These are phyloP conservation scores for Manis pentadactyla DNA, from an alignment of 2,797 vertebrate species.

Conservation along the genomic window DNA sequence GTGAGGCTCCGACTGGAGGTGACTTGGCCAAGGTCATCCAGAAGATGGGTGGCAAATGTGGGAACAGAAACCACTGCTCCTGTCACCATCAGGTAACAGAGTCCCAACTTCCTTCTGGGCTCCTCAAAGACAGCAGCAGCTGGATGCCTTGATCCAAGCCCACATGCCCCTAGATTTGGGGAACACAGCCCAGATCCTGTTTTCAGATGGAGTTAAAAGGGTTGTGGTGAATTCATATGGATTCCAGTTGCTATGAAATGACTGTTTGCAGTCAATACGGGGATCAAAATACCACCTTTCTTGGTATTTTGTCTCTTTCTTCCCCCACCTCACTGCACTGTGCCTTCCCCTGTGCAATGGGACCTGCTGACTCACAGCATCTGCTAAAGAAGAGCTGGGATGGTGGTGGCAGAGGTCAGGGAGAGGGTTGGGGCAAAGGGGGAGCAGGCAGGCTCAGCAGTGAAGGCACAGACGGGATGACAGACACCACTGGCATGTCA, in stretches of 20 bases:
- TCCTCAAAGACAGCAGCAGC: background rate
- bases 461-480: background rate
- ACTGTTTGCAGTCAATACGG: background rate
- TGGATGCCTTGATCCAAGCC: background rate
- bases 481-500: background rate
- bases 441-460: too few species aligned
- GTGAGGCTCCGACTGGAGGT: background rate
- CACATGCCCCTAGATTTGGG: background rate
- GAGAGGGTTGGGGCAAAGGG: background rate
- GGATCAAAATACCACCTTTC: background rate
- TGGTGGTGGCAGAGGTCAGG: background rate
- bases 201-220: background rate
- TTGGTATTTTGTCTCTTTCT: background rate
- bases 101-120: background rate
- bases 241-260: background rate
- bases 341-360: background rate
- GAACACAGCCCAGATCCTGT: background rate
- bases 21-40: background rate
- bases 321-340: background rate
- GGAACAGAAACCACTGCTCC: background rate
- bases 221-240: background rate
- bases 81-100: background rate
- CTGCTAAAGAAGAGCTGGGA: background rate
- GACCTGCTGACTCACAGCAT: background rate
- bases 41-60: background rate